phyloP scores from a whole-genome alignment of 2,888 invertebrate genomes.

The Melolontha melolontha region DNA sequence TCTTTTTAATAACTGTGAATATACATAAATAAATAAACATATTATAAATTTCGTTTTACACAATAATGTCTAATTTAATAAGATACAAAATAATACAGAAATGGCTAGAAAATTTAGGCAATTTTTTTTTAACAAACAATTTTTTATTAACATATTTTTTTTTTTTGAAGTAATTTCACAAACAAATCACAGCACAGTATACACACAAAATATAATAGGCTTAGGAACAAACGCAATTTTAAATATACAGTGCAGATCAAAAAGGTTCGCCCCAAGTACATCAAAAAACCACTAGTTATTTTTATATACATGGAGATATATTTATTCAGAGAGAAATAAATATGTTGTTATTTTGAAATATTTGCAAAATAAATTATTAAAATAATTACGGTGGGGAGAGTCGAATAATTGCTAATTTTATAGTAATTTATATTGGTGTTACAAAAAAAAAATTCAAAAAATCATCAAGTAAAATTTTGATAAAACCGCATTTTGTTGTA shows the following conservation, averaged over 20 bases:
- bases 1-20: slow-evolving; percentile 12
- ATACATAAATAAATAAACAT: slow-evolving; percentile 46
- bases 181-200: slow-evolving; percentile 65
- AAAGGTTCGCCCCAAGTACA: too few species aligned
- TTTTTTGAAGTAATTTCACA: slow-evolving; percentile 58
- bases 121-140: slow-evolving; percentile 47
- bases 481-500: too few species aligned
- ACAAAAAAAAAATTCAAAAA: too few species aligned
- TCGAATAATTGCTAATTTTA: too few species aligned
- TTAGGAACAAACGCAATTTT: slow-evolving; percentile 60
- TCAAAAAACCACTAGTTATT: too few species aligned
- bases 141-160: slow-evolving; percentile 46
- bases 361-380: too few species aligned
- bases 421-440: too few species aligned
- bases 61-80: slow-evolving; percentile 36
- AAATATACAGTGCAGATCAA: not conserved
- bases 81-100: slow-evolving; percentile 63
- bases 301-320: too few species aligned
- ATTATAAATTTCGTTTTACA: slow-evolving; percentile 49
- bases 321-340: too few species aligned
- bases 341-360: too few species aligned
- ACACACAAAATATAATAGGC: slow-evolving; percentile 54
- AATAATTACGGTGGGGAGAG: too few species aligned
- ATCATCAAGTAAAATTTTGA: too few species aligned
- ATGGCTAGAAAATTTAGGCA: slow-evolving; percentile 67